Base-by-base conservation (phyloP, 53 echinoderm and acorn worm genomes). In the Mesocentrotus franciscanus region DNA sequence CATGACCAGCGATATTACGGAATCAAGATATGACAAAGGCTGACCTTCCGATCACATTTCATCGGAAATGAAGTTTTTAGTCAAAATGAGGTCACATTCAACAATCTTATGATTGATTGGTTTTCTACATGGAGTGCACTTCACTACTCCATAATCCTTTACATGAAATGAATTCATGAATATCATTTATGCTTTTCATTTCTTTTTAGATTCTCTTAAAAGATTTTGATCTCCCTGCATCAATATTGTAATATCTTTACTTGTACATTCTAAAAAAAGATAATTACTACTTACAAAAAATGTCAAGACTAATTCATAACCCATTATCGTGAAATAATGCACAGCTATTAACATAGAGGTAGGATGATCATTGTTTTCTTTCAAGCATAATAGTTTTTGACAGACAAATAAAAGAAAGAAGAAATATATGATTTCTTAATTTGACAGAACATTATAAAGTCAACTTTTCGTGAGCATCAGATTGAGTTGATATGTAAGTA, bases 11-110 rank as follows among this genome's bases (percentile, higher is more conserved):
- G 20, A 74, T 56, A 92, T 92, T 92, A 92, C 14, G 26, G 70
- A 92, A 71, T 39, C 92, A 61, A 92, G 9, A 55, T 27, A 49
- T 42, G 84, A 84, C 55, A 55, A 84, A 36, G 49, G 39, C 24
- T 87, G 87, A 87, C 87, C 87, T 87, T 87, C n/a, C 56, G 24
- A 87, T 87, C 87, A 87, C 8, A 27, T 58, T 87, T 87, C 87
- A 57, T 58, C 58, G n/a, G 57, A n/a, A 56, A 87, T 87, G 16
- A 87, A 36, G 42, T 81, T 81, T 64, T 81, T 81, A 81, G 81
- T 81, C 81, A 56, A 87, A 87, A 58, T 58, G 58, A 87, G 87
- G 58, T 87, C 87, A 87, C n/a, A 87, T 87, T 87, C 56, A 84
- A 12, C 59, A 10, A 87, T 87, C 49, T 42, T 58, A 27, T 87